Conservation (phyloP, 2,888 invertebrate genomes). For the Diaperis boleti region DNA sequence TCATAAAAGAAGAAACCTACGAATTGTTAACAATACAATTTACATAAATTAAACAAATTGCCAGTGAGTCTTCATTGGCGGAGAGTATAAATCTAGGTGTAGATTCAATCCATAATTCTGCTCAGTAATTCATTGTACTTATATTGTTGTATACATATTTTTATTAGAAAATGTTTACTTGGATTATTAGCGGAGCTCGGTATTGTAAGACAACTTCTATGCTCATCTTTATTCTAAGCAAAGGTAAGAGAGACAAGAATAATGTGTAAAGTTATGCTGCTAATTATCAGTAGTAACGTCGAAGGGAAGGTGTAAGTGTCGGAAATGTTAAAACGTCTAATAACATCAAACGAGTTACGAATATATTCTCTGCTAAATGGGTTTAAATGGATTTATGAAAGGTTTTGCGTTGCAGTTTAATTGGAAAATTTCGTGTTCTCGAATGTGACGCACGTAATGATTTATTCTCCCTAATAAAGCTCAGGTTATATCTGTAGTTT, state of each 20-base stretch:
- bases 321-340: conserved; percentile 31
- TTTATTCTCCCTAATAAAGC: conserved; percentile 41
- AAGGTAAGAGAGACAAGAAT: conserved; percentile 5
- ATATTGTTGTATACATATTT: too few relatives aligned
- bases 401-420: conserved; percentile 45
- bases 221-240: conserved; percentile 2
- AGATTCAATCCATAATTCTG: too few relatives aligned
- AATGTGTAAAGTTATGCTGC: conserved; percentile 11
- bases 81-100: too few relatives aligned
- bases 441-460: conserved; percentile 37
- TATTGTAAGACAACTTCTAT: too few relatives aligned
- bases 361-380: conserved; percentile 23
- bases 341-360: conserved; percentile 28
- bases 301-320: conserved; percentile 9
- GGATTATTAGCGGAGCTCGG: too few relatives aligned
- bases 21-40: too few relatives aligned
- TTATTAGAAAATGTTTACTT: too few relatives aligned
- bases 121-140: too few relatives aligned
- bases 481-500: conserved; percentile 44
- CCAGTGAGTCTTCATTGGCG: too few relatives aligned
- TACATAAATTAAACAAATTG: too few relatives aligned
- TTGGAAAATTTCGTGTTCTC: conserved; percentile 44
- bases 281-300: conserved; percentile 20
- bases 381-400: conserved; percentile 43
- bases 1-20: too few relatives aligned